Evolutionary conservation across 2,113 vertebrate species (phyloP), one percentile per base, ranked within the genome.

Genomic region (Aphyosemion australe): DNA sequence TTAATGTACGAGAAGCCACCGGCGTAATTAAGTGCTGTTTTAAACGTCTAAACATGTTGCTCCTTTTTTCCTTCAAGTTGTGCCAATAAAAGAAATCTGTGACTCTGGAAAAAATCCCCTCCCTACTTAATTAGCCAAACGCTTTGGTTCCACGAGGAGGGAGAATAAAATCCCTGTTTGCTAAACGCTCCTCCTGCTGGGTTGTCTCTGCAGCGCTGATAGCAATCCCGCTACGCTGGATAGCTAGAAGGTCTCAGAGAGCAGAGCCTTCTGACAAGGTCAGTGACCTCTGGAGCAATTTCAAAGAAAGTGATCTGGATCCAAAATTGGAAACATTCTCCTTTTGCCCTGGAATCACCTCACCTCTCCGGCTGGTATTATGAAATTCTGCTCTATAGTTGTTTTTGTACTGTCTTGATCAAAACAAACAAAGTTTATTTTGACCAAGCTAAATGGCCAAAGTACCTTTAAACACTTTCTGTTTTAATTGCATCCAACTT

Each of bases 1-100:
- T 60, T 62, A 51, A 68, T 12, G 39, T 72, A 56, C 45, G 63
- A 80, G 49, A 66, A 82, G 53, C 55, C 50, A 65, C 50, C 39
- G 65, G 63, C 14, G 39, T 76, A 78, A 81, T 83, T 69, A 70
- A 53, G 48, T 68, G 15, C 45, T 2, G 18, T 77, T 81, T 69
- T 34, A 52, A 74, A 82, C 61, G 70, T 68, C 69, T 46, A 75
- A 83, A 83, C 66, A 75, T 66, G 76, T 68, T 65, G 57, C 21
- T n/a, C 6, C 42, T 58, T 61, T 73, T 56, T 61, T 57, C 51
- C 52, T 62, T 52, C 51, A 68, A 58, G 55, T 72, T 65, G 43
- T 65, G 64, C 57, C 62, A 69, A 56, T 76, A 76, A 78, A 74
- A 69, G 50, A 63, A 19, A 76, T 58, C 61, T 63, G 66, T 74